phyloP scores from a whole-genome alignment of 2,113 vertebrate genomes.

The Nothoprocta perdicaria region DNA sequence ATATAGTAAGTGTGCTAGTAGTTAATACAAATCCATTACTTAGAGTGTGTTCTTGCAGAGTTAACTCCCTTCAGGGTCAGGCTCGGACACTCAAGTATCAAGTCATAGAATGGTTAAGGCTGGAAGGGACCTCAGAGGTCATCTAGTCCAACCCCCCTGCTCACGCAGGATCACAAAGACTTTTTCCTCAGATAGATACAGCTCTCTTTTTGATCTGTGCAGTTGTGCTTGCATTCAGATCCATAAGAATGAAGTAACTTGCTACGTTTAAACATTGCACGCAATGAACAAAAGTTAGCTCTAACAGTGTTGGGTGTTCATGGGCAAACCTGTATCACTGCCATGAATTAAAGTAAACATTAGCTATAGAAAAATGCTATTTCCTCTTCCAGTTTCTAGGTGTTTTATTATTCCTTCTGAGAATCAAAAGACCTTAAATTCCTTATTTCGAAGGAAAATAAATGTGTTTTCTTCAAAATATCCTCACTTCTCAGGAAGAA shows the following conservation, averaged over 20 bases:
- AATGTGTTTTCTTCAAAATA: background rate
- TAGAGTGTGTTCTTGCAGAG: background rate
- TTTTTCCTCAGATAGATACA: background rate
- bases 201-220: background rate
- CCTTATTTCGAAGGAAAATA: background rate
- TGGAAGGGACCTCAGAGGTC: too few species aligned
- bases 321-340: background rate
- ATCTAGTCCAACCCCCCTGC: too few species aligned
- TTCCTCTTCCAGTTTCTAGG: background rate
- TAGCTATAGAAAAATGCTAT: background rate
- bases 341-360: background rate
- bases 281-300: background rate
- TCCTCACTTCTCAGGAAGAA: background rate
- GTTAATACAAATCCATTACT: background rate
- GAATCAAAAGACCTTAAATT: background rate
- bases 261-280: background rate
- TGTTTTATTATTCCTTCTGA: background rate
- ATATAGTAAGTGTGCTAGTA: background rate
- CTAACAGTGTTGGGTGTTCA: background rate
- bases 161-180: background rate
- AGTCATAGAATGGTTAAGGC: too few species aligned
- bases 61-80: background rate
- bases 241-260: background rate
- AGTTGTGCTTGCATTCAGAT: background rate
- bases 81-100: background rate